These are phyloP conservation scores for Drosophila tropicalis DNA, from an alignment of 1,140 invertebrate genomes.

Conservation along the genomic window DNA sequence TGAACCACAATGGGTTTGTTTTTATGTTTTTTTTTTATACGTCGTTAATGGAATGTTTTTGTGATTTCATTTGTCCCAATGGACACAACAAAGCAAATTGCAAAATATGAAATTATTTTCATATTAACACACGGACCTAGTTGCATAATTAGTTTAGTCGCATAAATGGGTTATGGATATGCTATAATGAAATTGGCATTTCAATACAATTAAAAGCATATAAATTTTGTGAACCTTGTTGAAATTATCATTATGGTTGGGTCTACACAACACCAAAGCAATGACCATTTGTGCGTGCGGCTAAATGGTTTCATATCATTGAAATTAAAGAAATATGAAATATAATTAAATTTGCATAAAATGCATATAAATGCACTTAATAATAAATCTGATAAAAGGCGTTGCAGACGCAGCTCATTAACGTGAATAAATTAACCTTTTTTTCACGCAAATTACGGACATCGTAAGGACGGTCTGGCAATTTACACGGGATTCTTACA, in stretches of 20 bases:
- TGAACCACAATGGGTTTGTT: neutral
- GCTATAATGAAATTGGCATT: slow-evolving; percentile 70
- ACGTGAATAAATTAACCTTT: slow-evolving; percentile 74
- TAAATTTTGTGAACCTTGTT: slow-evolving; percentile 54
- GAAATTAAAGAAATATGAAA: slow-evolving; percentile 75
- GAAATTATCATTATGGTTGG: slow-evolving; percentile 55
- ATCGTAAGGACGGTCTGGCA: slow-evolving; percentile 25
- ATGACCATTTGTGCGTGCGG: neutral
- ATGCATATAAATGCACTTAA: slow-evolving; percentile 64
- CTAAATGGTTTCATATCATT: slow-evolving; percentile 66
- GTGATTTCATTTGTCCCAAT: neutral
- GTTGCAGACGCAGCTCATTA: slow-evolving; percentile 70
- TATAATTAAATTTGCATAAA: slow-evolving; percentile 46
- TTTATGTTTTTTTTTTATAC: neutral
- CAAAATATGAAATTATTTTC: slow-evolving; percentile 36
- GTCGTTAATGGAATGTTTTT: neutral
- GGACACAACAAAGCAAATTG: neutral
- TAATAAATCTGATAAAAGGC: slow-evolving; percentile 73
- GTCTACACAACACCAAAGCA: slow-evolving; percentile 44
- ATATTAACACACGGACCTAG: slow-evolving; percentile 51
- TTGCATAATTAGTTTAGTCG: slow-evolving; percentile 48
- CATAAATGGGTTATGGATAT: slow-evolving; percentile 27
- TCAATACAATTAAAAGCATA: slow-evolving; percentile 75
- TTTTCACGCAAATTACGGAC: slow-evolving; percentile 59
- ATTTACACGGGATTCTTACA: slow-evolving; percentile 31